phyloP scores from a whole-genome alignment of 2,797 vertebrate genomes.

The Geotria australis region DNA sequence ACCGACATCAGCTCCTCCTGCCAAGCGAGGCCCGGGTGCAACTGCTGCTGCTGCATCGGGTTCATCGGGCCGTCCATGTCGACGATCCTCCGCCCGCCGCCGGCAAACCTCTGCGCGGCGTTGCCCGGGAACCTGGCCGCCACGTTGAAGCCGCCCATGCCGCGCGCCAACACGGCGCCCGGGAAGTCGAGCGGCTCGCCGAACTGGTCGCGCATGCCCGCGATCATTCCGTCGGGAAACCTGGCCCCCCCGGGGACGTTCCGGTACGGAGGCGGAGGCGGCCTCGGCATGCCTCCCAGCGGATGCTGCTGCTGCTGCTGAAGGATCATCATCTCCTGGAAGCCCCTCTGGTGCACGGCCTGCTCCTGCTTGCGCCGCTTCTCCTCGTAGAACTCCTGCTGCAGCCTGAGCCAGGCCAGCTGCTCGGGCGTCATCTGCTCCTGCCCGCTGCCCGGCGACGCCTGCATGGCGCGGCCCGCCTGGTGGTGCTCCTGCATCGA shows the following conservation, averaged over 20 bases:
- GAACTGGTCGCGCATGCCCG: conserved; percentile 22
- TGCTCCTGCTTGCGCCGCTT: conserved; percentile 66
- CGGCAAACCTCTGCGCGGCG: conserved; percentile 25
- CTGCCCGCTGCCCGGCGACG: conserved; percentile 39
- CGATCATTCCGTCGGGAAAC: conserved; percentile 8
- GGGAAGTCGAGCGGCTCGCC: conserved; percentile 35
- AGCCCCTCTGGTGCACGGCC: not conserved
- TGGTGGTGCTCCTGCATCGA: conserved; percentile 5
- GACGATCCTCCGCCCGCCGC: conserved; percentile 30
- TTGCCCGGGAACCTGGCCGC: conserved; percentile 49
- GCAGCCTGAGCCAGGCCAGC: conserved; percentile 77
- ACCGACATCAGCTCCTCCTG: conserved; percentile 38
- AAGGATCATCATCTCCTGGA: not conserved
- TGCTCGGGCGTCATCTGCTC: conserved; percentile 71
- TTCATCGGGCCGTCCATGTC: conserved; percentile 46
- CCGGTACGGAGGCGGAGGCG: conserved; percentile 78
- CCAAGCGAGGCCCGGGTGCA: conserved; percentile 49
- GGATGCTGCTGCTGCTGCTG: conserved; percentile 9
- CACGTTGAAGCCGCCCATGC: conserved; percentile 18
- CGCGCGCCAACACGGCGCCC: conserved; percentile 21
- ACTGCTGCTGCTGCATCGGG: conserved; percentile 19
- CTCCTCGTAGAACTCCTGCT: conserved; percentile 88
- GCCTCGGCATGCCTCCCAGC: conserved; percentile 31
- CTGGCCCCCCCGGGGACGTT: conserved; percentile 73
- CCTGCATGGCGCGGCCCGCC: conserved; percentile 21